These are phyloP conservation scores for Choloepus hoffmanni DNA, from an alignment of 2,113 vertebrate genomes.

Conservation along the genomic window DNA sequence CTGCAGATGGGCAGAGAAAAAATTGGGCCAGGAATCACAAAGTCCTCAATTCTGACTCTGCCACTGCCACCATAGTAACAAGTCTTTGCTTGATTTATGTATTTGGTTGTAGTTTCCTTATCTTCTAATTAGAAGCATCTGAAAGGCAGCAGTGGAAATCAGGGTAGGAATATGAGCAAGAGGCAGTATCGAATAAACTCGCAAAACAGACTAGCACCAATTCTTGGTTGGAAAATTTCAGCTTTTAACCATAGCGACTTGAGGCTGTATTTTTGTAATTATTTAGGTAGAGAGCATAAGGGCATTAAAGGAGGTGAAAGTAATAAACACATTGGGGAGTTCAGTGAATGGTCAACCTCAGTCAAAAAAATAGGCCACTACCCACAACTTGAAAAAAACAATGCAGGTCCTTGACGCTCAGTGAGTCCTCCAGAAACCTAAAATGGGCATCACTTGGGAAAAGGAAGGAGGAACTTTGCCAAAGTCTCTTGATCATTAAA, in stretches of 20 bases:
- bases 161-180: background rate
- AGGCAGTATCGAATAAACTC: background rate
- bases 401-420: background rate
- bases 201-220: background rate
- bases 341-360: slow-evolving; percentile 38
- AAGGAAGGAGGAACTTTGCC: background rate
- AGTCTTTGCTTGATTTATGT: background rate
- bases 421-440: background rate
- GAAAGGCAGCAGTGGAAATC: background rate
- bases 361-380: background rate
- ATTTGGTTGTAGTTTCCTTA: background rate
- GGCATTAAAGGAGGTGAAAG: slow-evolving; percentile 43
- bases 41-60: background rate
- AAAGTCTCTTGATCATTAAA: background rate
- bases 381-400: background rate
- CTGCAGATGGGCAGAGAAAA: background rate
- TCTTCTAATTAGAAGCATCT: background rate
- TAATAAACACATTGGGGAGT: slow-evolving; percentile 25
- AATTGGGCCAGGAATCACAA: background rate
- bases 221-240: slow-evolving; percentile 22
- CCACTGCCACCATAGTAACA: too few species aligned
- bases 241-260: background rate
- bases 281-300: background rate
- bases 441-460: background rate
- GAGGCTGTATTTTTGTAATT: slow-evolving; percentile 18